Conservation (phyloP, 2,888 invertebrate species). For the Marasmarcha lunaedactyla region DNA sequence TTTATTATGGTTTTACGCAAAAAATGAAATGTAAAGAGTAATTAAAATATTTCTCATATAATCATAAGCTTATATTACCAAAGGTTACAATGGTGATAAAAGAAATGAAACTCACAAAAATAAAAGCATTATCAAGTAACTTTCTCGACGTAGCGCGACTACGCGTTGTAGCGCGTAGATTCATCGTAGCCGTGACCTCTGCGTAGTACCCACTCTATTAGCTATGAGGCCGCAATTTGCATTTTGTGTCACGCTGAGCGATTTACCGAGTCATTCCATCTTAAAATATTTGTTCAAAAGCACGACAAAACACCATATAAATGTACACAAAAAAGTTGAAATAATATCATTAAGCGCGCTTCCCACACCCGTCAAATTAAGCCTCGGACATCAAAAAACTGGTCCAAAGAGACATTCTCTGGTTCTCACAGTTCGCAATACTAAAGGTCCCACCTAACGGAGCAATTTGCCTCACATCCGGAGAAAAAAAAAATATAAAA, state of each 20-base stretch:
- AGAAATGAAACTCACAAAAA: too few relatives aligned
- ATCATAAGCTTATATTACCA: too few relatives aligned
- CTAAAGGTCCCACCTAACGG: constrained; percentile 45
- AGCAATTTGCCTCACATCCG: constrained; percentile 56
- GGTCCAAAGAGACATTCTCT: constrained; percentile 9
- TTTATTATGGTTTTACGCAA: too few relatives aligned
- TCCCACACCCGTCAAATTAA: constrained; percentile 5
- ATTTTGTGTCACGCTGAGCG: too few relatives aligned
- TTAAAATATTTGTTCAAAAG: not conserved
- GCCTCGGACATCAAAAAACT: not conserved
- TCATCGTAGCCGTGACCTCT: constrained; percentile 41
- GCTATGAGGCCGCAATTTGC: not conserved
- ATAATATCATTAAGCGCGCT: not conserved
- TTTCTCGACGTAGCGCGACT: constrained; percentile 8
- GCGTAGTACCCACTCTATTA: constrained; percentile 27
- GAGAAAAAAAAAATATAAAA: too few relatives aligned
- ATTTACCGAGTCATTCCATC: not conserved
- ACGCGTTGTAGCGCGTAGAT: constrained; percentile 50
- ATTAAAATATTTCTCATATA: too few relatives aligned
- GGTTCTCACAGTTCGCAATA: constrained; percentile 20
- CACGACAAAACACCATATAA: not conserved
- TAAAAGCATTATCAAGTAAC: too few relatives aligned
- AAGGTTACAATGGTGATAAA: too few relatives aligned
- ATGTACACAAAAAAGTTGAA: not conserved
- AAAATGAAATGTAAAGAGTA: too few relatives aligned